Conservation (phyloP, 2,797 vertebrate species). For the Microhierax caerulescens region DNA sequence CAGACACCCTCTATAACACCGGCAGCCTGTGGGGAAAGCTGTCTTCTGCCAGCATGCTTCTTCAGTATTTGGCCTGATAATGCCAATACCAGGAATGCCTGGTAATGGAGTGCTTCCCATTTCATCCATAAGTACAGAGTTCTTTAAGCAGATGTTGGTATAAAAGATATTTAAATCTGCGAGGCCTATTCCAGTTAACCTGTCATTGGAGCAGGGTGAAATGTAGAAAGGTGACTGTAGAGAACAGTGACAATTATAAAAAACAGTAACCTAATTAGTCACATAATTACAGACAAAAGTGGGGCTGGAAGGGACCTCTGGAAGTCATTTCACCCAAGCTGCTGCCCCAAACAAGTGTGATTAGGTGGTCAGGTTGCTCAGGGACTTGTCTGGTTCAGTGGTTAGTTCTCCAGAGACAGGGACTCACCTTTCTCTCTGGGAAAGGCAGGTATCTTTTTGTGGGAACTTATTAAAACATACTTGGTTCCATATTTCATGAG, state of each 20-base stretch:
- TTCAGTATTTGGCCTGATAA: neutral
- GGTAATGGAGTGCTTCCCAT: neutral
- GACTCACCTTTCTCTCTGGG: neutral
- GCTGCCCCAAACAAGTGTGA: neutral
- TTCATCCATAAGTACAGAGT: neutral
- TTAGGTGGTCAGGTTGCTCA: neutral
- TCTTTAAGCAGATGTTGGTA: neutral
- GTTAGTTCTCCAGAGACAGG: neutral
- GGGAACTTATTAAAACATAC: neutral
- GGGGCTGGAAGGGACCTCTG: neutral
- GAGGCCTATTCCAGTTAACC: neutral
- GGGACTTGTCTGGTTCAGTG: neutral
- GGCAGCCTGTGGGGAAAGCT: neutral
- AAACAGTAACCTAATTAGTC: constrained; percentile 7
- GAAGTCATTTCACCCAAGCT: neutral
- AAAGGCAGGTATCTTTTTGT: neutral
- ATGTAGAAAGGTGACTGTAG: neutral
- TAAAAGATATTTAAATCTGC: neutral
- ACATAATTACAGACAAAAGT: neutral
- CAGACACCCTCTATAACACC: fast-evolving
- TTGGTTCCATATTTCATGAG: neutral
- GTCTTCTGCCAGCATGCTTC: neutral
- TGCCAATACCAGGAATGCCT: too few species aligned
- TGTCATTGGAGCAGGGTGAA: neutral
- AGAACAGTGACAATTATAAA: neutral